Evolutionary conservation across 2,113 vertebrate genomes (phyloP).

Genomic region (Campylomormyrus tamandua): DNA sequence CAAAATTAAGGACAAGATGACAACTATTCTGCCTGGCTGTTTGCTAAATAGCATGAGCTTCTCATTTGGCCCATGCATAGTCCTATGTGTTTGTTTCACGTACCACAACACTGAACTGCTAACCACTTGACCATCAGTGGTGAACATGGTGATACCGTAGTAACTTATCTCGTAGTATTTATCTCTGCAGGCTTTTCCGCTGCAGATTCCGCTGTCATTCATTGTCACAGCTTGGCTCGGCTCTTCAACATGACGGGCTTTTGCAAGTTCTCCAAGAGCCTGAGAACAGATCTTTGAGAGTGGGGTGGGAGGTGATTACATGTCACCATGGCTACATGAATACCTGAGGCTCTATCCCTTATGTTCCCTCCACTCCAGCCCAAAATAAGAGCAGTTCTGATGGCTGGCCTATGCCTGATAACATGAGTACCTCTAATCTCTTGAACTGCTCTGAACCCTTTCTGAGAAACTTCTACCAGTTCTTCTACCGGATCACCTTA

Average conservation of each 20-base stretch:
- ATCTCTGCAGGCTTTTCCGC: neutral
- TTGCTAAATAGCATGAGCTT: neutral
- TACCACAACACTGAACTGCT: neutral
- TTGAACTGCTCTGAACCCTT: neutral
- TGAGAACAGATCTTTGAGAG: neutral
- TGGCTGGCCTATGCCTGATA: neutral
- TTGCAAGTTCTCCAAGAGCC: neutral
- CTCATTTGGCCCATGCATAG: neutral
- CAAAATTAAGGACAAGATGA: neutral
- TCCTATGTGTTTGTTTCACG: neutral
- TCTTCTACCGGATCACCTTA: neutral
- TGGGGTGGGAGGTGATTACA: neutral
- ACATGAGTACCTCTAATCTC: neutral
- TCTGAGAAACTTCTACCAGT: neutral
- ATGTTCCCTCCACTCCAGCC: neutral
- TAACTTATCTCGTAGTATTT: neutral
- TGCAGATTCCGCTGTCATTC: neutral
- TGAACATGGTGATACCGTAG: neutral
- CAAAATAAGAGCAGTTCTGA: neutral
- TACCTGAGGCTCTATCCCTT: neutral
- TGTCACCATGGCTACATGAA: neutral
- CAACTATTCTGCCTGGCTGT: slow-evolving; percentile 25
- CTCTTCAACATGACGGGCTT: neutral
- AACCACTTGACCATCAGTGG: neutral
- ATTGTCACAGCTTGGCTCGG: neutral